Percentiles rank a stretch among this genome's conserved stretches.
Evolutionary conservation across 2,113 vertebrate species (phyloP).

Genomic region (Pseudonaja textilis): DNA sequence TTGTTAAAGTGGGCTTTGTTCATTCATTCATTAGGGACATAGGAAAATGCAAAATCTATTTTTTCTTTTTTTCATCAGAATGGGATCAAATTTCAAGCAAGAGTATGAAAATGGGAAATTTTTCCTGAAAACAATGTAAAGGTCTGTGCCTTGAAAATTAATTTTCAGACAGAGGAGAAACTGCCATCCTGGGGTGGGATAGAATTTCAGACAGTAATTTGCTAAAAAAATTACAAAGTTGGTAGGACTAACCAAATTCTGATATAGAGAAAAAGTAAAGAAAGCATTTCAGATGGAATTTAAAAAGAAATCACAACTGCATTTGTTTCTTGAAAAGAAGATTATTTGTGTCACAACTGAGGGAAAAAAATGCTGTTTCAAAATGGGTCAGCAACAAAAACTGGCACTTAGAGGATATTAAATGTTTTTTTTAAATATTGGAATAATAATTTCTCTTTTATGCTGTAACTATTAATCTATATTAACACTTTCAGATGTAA

Average conservation of each 20-base stretch:
- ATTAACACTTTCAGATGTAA: background rate
- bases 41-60: background rate
- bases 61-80: background rate
- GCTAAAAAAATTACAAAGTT: background rate
- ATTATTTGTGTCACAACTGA: background rate
- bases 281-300: background rate
- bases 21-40: background rate
- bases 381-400: background rate
- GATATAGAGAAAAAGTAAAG: background rate
- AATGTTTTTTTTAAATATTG: background rate
- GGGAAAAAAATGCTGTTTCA: background rate
- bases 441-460: background rate
- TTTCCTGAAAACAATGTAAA: background rate
- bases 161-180: background rate
- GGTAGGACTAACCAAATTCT: background rate
- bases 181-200: background rate
- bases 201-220: background rate
- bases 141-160: background rate
- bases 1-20: background rate
- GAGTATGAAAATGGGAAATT: background rate
- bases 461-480: background rate
- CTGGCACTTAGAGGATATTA: background rate
- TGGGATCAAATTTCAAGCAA: background rate
- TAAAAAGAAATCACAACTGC: background rate
- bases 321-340: background rate